Evolutionary conservation across 2,113 vertebrate species (phyloP), one percentile per base, ranked within the genome.

Genomic region (Charina bottae): DNA sequence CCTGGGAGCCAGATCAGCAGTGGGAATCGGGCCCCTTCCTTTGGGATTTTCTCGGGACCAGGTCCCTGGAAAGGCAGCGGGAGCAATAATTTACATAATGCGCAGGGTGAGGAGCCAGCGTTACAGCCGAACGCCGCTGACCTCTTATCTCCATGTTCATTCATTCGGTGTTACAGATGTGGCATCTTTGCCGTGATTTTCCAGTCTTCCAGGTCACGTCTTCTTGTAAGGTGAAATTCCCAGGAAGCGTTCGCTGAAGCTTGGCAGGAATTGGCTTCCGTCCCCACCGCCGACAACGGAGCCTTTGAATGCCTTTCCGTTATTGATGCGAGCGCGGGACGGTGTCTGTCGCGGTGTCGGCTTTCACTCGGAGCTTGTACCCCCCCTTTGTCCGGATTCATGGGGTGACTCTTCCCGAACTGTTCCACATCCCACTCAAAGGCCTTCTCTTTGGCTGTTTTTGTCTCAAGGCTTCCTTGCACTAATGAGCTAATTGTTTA

Each of bases 401-500:
- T 92, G 62, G 62, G 90, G 89, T 88, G 95, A 90, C 89, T 93
- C 91, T 93, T 5, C 58, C 84, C 89, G 90, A 84, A 72, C 93
- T 49, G 90, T 60, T 93, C 93, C 15, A 93, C 94, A 93, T 95
- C 92, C 93, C 89, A 78, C 93, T 95, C 93, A 93, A 92, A 95
- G 53, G 93, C 94, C 68, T 72, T 85, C 59, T 46, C n/a, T 92
- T 94, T 91, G 90, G 23, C 88, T 58, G 88, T 55, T n/a, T 94
- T 90, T 86, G 90, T 94, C 92, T 90, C 6, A 15, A 88, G 94
- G 94, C 94, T 97, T 97, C 94, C 90, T 96, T 95, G 95, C 94
- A 85, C 95, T 96, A 96, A 96, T 96, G 96, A 96, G 92, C 93
- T 95, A 95, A 95, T 95, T 97, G 96, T 96, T 96, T 96, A 96